A percentile compares a stretch with the other conserved stretches of the same genome.
phyloP scores from a whole-genome alignment of 2,797 vertebrate genomes.

The Yasuhikotakia modesta region DNA sequence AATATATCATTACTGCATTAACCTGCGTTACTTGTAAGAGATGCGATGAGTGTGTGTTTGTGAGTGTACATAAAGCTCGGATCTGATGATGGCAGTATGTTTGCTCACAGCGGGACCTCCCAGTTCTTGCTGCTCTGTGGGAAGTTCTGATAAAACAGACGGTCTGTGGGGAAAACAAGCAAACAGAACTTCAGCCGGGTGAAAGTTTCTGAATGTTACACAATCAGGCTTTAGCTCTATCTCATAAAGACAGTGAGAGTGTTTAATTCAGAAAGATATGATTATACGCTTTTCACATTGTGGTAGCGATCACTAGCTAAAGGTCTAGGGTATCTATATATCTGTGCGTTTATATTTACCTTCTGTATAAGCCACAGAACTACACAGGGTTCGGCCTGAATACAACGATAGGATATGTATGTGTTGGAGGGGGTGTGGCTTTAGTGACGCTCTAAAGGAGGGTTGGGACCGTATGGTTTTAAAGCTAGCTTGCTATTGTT shows the following conservation, averaged over 20 bases:
- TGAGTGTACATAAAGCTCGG: no score
- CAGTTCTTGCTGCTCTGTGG: not conserved
- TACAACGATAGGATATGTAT: no score
- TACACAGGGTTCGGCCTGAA: no score
- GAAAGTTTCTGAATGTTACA: conserved; percentile 14
- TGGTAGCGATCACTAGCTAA: not conserved
- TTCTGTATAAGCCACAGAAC: no score
- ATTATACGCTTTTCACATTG: not conserved
- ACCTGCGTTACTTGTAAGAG: no score
- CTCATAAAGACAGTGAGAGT: not conserved
- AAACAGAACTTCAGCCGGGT: conserved; percentile 18
- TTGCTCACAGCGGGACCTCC: conserved; percentile 5
- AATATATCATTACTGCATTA: not conserved
- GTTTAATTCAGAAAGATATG: not conserved
- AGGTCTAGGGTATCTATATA: no score
- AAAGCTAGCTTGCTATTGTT: no score
- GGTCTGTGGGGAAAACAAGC: conserved; percentile 14
- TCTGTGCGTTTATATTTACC: no score
- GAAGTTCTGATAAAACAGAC: not conserved
- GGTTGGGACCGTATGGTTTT: no score
- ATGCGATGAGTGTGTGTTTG: not conserved
- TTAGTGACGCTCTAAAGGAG: no score
- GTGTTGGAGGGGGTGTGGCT: no score
- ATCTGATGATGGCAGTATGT: not conserved
- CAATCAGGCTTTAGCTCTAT: conserved; percentile 18